Evolutionary conservation across 2,888 invertebrate species (phyloP).

Genomic region (Eupithecia insigniata): DNA sequence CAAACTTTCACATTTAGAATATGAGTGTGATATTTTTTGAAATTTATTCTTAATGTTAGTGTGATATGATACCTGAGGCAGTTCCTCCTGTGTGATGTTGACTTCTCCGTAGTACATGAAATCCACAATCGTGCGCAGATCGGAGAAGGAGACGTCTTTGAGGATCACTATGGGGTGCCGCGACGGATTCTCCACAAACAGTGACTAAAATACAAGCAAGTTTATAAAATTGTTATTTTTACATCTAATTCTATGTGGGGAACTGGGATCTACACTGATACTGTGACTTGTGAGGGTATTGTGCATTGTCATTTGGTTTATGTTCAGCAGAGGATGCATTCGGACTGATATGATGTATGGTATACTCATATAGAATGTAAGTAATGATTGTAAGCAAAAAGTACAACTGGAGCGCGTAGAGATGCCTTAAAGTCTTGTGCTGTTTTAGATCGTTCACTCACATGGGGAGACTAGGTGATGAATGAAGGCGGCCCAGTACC

Average conservation of each 20-base stretch:
- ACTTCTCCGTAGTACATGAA: slow-evolving; percentile 97
- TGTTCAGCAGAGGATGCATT: neutral
- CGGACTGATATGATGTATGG: too few relatives aligned
- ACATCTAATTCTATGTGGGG: neutral
- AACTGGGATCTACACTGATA: neutral
- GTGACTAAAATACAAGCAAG: slow-evolving; percentile 80
- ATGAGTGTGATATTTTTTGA: neutral
- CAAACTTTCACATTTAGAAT: neutral
- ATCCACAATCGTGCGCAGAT: slow-evolving; percentile 94
- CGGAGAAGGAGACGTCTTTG: slow-evolving; percentile 93
- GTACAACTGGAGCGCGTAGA: too few relatives aligned
- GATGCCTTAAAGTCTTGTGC: neutral
- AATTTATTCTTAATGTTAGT: neutral
- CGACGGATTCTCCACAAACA: slow-evolving; percentile 94
- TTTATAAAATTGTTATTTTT: neutral
- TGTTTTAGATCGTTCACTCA: neutral
- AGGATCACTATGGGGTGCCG: slow-evolving; percentile 95
- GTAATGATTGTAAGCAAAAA: too few relatives aligned
- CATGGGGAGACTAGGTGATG: neutral
- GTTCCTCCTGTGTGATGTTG: slow-evolving; percentile 94
- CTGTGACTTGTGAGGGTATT: too few relatives aligned
- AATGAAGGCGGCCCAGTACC: neutral
- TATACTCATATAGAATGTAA: too few relatives aligned
- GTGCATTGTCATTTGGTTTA: neutral
- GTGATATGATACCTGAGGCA: slow-evolving; percentile 86